Percentiles rank a stretch among this genome's conserved stretches.
Evolutionary conservation across 2,797 vertebrate species (phyloP).

Genomic region (Lepidocolaptes lacrymiger): DNA sequence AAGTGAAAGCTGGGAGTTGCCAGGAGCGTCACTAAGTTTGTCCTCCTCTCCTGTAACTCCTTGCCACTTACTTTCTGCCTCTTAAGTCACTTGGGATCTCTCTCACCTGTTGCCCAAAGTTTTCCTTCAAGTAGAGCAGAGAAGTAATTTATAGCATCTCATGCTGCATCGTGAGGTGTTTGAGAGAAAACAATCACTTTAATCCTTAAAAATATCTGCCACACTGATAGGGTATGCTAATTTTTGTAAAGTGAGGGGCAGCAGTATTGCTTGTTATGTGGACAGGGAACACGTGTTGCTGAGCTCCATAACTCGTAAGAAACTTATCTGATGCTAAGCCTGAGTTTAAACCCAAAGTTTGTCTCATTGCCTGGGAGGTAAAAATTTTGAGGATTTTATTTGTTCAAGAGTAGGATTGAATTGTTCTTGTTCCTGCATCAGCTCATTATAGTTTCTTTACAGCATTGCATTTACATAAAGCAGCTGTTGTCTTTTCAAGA

Average conservation of each 20-base stretch:
- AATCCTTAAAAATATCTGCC: not conserved
- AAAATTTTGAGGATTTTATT: not conserved
- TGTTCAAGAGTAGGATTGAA: not conserved
- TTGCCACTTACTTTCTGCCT: not conserved
- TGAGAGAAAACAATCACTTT: not conserved
- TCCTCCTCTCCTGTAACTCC: not conserved
- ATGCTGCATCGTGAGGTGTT: fast-evolving
- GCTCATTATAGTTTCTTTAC: not conserved
- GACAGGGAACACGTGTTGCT: not conserved
- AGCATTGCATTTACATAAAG: not conserved
- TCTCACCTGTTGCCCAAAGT: not conserved
- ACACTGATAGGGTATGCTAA: fast-evolving
- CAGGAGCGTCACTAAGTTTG: not conserved
- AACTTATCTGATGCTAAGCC: fast-evolving
- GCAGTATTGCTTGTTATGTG: not conserved
- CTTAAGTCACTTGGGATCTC: not conserved
- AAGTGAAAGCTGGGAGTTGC: not conserved
- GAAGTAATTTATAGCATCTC: not conserved
- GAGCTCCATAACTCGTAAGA: not conserved
- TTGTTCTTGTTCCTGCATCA: not conserved
- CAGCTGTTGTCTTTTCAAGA: not conserved
- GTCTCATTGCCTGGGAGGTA: not conserved
- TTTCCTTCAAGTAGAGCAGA: not conserved
- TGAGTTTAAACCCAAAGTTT: not conserved
- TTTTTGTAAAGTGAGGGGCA: not conserved